Percentiles rank a stretch among this genome's conserved stretches.
These are phyloP conservation scores for Phortica magna DNA, from an alignment of 2,888 invertebrate species.

Conservation along the genomic window DNA sequence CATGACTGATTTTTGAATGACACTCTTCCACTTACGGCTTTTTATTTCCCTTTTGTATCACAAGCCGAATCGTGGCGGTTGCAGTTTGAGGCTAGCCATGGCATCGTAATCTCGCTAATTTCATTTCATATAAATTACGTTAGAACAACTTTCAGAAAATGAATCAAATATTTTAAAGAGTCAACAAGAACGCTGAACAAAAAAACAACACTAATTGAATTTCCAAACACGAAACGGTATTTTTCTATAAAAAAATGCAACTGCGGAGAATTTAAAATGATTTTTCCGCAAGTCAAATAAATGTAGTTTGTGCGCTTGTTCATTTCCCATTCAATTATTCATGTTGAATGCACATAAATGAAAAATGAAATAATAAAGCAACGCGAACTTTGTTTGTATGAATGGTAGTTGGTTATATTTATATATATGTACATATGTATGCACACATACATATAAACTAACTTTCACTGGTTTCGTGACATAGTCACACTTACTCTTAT, in stretches of 20 bases:
- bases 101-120: too few species aligned
- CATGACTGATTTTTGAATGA: background rate
- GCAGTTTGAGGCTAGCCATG: too few species aligned
- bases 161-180: too few species aligned
- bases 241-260: too few species aligned
- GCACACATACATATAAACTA: background rate
- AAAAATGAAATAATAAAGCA: background rate
- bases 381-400: background rate
- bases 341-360: background rate
- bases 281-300: background rate
- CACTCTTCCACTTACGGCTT: background rate
- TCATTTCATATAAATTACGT: too few species aligned
- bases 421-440: background rate
- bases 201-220: too few species aligned
- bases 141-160: too few species aligned
- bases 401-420: slow-evolving; percentile 2
- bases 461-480: background rate
- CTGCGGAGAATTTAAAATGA: background rate
- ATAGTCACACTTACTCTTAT: background rate
- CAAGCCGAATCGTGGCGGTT: background rate
- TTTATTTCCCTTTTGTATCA: background rate
- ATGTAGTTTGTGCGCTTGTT: background rate
- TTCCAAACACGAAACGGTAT: too few species aligned
- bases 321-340: background rate
- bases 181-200: too few species aligned